Conservation (phyloP, 2,888 invertebrate species). For the Brachynemurus nebulosus region DNA sequence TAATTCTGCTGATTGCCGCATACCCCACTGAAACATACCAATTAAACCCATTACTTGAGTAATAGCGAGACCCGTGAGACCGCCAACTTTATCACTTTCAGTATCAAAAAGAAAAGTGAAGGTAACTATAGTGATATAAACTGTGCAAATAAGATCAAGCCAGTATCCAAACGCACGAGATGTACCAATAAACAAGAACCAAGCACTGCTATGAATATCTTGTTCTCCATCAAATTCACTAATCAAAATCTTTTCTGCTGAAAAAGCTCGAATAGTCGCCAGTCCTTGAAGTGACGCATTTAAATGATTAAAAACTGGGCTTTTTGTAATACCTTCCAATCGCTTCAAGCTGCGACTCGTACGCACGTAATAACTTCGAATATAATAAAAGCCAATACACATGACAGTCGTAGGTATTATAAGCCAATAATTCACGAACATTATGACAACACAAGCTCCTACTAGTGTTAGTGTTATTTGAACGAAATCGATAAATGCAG, state of each 20-base stretch:
- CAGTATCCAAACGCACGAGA: constrained; percentile 60
- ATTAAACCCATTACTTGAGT: constrained; percentile 37
- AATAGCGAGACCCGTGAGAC: constrained; percentile 37
- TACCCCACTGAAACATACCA: constrained; percentile 45
- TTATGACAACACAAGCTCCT: constrained; percentile 61
- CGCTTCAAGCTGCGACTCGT: constrained; percentile 64
- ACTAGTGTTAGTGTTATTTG: constrained; percentile 56
- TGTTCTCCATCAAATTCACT: constrained; percentile 42
- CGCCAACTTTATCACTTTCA: constrained; percentile 23
- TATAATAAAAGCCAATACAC: constrained; percentile 42
- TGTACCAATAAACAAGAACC: constrained; percentile 54
- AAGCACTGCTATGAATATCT: constrained; percentile 52
- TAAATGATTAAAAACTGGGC: constrained; percentile 59
- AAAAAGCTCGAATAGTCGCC: constrained; percentile 55
- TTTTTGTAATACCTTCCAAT: constrained; percentile 55
- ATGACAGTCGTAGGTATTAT: constrained; percentile 52
- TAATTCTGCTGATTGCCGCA: constrained; percentile 53
- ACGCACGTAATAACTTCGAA: constrained; percentile 53
- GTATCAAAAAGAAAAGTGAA: constrained; percentile 45
- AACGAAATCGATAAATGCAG: constrained; percentile 31
- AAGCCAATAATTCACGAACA: constrained; percentile 53
- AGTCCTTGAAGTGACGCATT: constrained; percentile 51
- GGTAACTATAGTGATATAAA: constrained; percentile 51
- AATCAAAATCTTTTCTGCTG: constrained; percentile 41
- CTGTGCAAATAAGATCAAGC: constrained; percentile 52